Percentiles rank a stretch among this genome's conserved stretches.
These are phyloP conservation scores for Chrysogorgia sp. DNA, from an alignment of 92 coral and sea anemone genomes.

Conservation along the genomic window DNA sequence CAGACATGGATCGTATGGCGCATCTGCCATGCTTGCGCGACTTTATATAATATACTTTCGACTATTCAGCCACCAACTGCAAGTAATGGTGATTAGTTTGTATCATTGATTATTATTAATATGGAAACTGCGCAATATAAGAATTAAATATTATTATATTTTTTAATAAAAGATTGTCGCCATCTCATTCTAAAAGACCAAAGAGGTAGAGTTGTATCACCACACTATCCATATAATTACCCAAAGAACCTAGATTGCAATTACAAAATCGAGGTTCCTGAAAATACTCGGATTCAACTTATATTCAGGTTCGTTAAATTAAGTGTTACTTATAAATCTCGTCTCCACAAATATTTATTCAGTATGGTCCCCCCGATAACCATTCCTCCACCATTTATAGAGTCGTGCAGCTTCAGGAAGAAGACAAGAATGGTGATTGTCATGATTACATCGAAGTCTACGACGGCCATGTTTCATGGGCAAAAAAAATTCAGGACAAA, in stretches of 20 bases:
- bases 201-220: conserved; percentile 74
- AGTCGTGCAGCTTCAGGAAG: conserved; percentile 57
- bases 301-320: conserved; percentile 68
- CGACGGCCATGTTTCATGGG: conserved; percentile 90
- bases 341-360: background rate
- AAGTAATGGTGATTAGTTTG: too few relatives aligned
- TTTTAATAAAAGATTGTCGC: too few relatives aligned
- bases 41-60: too few relatives aligned
- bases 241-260: conserved; percentile 66
- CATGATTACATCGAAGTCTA: conserved; percentile 70
- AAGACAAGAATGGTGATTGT: conserved; percentile 43
- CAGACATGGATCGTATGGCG: too few relatives aligned
- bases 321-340: too few relatives aligned
- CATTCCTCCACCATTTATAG: conserved; percentile 37
- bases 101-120: too few relatives aligned
- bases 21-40: too few relatives aligned
- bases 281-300: conserved; percentile 56
- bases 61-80: too few relatives aligned
- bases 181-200: too few relatives aligned
- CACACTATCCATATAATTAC: conserved; percentile 86
- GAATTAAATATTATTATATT: too few relatives aligned
- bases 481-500: conserved; percentile 46
- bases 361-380: background rate
- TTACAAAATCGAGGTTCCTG: conserved; percentile 68
- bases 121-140: too few relatives aligned